phyloP scores from a whole-genome alignment of 2,113 vertebrate species.

The Syrrhaptes paradoxus region DNA sequence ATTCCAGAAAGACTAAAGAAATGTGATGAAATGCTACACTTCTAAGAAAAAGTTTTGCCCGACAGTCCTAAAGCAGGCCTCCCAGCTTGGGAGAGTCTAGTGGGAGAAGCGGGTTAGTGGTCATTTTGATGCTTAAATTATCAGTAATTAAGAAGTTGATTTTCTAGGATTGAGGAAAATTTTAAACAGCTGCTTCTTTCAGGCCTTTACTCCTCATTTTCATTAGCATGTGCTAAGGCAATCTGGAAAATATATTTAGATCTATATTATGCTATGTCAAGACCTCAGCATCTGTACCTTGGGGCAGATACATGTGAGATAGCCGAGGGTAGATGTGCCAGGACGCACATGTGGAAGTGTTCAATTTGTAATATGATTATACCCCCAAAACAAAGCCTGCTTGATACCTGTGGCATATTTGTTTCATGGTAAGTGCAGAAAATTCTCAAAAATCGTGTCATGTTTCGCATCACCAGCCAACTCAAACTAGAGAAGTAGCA shows the following conservation, averaged over 20 bases:
- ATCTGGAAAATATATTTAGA: constrained; percentile 61
- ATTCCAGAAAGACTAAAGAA: constrained; percentile 51
- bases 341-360: constrained; percentile 80
- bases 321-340: constrained; percentile 72
- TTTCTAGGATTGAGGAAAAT: constrained; percentile 59
- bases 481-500: constrained; percentile 74
- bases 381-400: constrained; percentile 75
- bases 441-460: constrained; percentile 71
- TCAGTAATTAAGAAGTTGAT: constrained; percentile 70
- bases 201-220: constrained; percentile 9
- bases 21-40: constrained; percentile 14
- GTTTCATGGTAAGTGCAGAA: constrained; percentile 73
- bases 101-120: constrained; percentile 42
- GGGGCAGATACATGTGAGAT: constrained; percentile 65
- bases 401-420: constrained; percentile 80
- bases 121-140: constrained; percentile 67
- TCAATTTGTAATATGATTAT: constrained; percentile 82
- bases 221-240: constrained; percentile 62
- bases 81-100: constrained; percentile 32
- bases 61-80: background rate
- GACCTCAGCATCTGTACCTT: constrained; percentile 54
- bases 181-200: constrained; percentile 65
- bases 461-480: constrained; percentile 75
- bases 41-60: background rate
- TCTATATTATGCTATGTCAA: constrained; percentile 44